Conservation (phyloP, 2,797 vertebrate species). For the Poeciliopsis gracilis region DNA sequence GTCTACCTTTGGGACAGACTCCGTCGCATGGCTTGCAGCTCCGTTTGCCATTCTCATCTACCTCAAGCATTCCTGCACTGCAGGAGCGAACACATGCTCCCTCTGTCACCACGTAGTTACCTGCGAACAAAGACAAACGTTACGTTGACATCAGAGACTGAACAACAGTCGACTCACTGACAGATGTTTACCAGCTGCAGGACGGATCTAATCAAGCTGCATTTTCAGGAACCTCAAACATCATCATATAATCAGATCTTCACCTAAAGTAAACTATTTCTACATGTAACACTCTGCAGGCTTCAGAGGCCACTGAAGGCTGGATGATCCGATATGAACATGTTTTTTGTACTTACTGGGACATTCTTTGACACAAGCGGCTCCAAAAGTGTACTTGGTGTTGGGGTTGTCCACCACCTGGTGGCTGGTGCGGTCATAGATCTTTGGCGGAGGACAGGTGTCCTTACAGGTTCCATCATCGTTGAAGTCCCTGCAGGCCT, state of each 20-base stretch:
- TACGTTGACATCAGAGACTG: neutral
- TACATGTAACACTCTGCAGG: neutral
- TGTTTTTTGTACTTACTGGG: constrained; percentile 82
- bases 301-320: neutral
- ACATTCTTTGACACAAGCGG: constrained; percentile 90
- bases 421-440: constrained; percentile 84
- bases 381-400: constrained; percentile 91
- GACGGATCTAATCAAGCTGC: neutral
- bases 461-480: constrained; percentile 90
- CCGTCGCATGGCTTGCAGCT: constrained; percentile 91
- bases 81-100: constrained; percentile 91
- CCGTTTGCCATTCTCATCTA: constrained; percentile 86
- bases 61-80: constrained; percentile 81
- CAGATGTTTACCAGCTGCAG: neutral
- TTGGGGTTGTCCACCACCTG: constrained; percentile 86
- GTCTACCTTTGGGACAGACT: constrained; percentile 91
- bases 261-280: neutral
- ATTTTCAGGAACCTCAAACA: neutral
- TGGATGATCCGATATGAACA: neutral
- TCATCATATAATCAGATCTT: neutral
- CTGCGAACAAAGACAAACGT: constrained; percentile 61
- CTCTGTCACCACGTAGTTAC: constrained; percentile 92
- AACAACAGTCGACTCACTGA: neutral
- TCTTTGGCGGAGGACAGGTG: constrained; percentile 81
- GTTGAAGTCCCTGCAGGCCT: constrained; percentile 90